Percentiles rank a stretch among this genome's conserved stretches.
phyloP scores from a whole-genome alignment of 1,140 invertebrate species.

The Cylas formicarius region DNA sequence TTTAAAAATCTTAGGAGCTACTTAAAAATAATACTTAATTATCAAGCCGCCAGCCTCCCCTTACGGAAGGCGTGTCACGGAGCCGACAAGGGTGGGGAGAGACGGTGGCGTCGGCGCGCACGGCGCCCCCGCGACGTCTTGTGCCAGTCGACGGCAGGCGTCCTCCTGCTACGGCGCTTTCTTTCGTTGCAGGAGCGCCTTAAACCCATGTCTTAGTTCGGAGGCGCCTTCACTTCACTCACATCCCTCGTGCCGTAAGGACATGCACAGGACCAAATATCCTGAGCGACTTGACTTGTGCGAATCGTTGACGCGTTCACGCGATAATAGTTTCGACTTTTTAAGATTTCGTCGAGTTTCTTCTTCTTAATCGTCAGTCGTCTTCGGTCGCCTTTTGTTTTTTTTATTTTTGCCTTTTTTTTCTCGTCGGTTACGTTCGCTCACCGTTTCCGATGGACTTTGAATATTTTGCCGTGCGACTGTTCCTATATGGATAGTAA shows the following conservation, averaged over 20 bases:
- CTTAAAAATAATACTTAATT: constrained; percentile 43
- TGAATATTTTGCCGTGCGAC: no score
- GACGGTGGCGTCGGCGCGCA: constrained; percentile 33
- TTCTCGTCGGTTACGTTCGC: background rate
- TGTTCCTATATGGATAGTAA: no score
- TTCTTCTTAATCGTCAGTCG: no score
- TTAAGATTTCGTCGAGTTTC: background rate
- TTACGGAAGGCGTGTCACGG: constrained; percentile 35
- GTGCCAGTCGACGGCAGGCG: constrained; percentile 41
- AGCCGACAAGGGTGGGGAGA: constrained; percentile 24
- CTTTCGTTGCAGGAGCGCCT: constrained; percentile 38
- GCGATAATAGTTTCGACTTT: constrained; percentile 13
- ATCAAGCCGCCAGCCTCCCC: constrained; percentile 25
- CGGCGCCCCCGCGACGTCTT: constrained; percentile 38
- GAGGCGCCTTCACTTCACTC: constrained; percentile 37
- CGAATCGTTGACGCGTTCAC: constrained; percentile 2
- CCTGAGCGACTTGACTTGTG: constrained; percentile 32
- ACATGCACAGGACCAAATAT: constrained; percentile 24
- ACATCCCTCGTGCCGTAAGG: constrained; percentile 40
- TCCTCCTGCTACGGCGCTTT: constrained; percentile 36
- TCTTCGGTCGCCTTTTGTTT: constrained; percentile 2
- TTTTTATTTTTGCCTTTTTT: background rate
- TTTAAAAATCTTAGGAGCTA: constrained; percentile 40
- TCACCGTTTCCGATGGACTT: no score
- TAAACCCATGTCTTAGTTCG: constrained; percentile 41